Base-by-base conservation (phyloP, 2,888 invertebrate species). In the Phania funesta region DNA sequence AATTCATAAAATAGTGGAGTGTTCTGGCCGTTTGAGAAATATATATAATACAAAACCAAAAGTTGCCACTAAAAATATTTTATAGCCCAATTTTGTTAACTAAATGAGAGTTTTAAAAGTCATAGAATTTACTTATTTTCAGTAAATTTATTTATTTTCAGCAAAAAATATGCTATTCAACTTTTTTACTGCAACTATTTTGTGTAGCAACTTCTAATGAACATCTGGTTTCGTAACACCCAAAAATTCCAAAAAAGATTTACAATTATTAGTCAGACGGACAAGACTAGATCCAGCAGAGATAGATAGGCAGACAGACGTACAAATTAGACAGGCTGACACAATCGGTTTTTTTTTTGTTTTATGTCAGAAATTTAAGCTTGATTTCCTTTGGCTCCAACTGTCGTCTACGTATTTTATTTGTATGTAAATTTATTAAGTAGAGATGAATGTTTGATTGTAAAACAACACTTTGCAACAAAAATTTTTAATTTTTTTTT, bases 371-470 rank as follows among this genome's bases (percentile, higher is more conserved):
- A 50, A 62, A 29, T 62, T 52, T 73, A 73, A 73, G 62, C 22
- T 46, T n/a, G 52, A 16, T 62, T 62, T 60, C 44, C 29, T 52
- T 62, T 52, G 52, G 44, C 41, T 68, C 44, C n/a, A 29, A 52
- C 73, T 52, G 73, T 44, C 62, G 62, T 73, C 62, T 52, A n/a
- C 29, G 20, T 41, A 62, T 62, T 73, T 62, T 52, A 29, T n/a
- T n/a, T n/a, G n/a, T n/a, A 73, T 73, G 73, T 44, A 73, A 73
- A 73, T 73, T 73, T 50, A 41, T 52, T 73, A 52, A 73, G 50
- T 41, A 62, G 29, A 60, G 52, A 73, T 52, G 11, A 73, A 73
- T 73, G 29, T 41, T 22, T 41, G 62, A 73, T 73, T 73, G 73
- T 73, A 62, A 50, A 50, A 73, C 41, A 65, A 24, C 26, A 62